phyloP scores from a whole-genome alignment of 2,888 invertebrate genomes.

The Rhopalosiphum nymphaeae region DNA sequence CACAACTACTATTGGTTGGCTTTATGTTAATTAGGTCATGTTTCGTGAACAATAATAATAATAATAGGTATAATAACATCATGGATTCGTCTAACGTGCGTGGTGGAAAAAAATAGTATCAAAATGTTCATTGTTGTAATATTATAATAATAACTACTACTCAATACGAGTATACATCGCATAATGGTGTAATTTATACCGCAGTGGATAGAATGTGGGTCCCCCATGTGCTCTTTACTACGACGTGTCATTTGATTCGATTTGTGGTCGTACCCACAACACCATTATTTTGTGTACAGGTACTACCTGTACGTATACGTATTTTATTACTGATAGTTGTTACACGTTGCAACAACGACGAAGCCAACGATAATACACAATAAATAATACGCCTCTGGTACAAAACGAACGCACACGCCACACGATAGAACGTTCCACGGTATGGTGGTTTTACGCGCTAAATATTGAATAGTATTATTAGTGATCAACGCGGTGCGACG shows the following conservation, averaged over 20 bases:
- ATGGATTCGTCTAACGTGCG: constrained; percentile 49
- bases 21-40: constrained; percentile 61
- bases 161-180: neutral
- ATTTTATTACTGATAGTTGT: neutral
- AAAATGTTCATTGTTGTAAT: neutral
- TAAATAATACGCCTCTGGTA: neutral
- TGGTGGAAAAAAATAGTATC: constrained; percentile 1
- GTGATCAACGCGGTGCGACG: neutral
- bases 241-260: neutral
- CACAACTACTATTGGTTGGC: neutral
- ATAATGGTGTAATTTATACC: neutral
- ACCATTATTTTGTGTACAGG: neutral
- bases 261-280: neutral
- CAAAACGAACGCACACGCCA: neutral
- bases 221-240: neutral
- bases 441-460: neutral
- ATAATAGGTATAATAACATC: constrained; percentile 19
- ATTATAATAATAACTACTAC: neutral
- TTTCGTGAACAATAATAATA: constrained; percentile 53
- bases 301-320: too few species aligned
- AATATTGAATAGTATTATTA: neutral
- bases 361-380: neutral
- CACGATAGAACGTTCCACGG: neutral
- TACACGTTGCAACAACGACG: neutral
- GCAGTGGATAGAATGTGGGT: neutral